Evolutionary conservation across 1,140 invertebrate species (phyloP).

Genomic region (Scaptomyza graminum): DNA sequence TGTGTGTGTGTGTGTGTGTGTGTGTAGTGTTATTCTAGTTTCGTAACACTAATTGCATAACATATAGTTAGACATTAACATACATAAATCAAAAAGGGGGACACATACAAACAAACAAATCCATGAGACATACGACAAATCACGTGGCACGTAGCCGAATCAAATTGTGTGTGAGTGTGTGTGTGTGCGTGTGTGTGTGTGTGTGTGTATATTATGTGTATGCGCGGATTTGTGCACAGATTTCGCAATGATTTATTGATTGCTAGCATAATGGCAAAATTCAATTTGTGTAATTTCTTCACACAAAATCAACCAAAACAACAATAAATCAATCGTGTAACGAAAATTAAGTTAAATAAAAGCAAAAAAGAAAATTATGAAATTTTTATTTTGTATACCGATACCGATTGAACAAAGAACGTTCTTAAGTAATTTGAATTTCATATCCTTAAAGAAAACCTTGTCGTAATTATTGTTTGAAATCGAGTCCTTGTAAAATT

Average conservation of each 20-base stretch:
- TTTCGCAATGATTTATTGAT: slow-evolving; percentile 59
- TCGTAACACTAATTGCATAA: slow-evolving; percentile 71
- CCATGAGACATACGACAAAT: slow-evolving; percentile 31
- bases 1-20: slow-evolving; percentile 23
- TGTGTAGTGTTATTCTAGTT: slow-evolving; percentile 30
- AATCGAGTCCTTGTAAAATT: no score
- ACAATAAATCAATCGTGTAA: no score
- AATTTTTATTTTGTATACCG: no score
- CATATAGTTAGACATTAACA: slow-evolving; percentile 56
- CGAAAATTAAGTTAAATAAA: no score
- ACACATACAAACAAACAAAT: slow-evolving; percentile 36
- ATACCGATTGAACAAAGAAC: no score
- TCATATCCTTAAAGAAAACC: no score
- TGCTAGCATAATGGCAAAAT: slow-evolving; percentile 41
- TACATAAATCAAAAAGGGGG: slow-evolving; percentile 46
- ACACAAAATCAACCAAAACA: no score
- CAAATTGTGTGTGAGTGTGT: slow-evolving; percentile 2
- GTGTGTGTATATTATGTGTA: slow-evolving; percentile 16
- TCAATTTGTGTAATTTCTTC: neutral
- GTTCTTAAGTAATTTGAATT: no score
- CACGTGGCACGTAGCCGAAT: slow-evolving; percentile 26
- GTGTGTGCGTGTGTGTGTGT: slow-evolving; percentile 19
- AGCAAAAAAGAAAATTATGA: no score
- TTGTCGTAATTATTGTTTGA: no score
- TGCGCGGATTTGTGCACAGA: slow-evolving; percentile 41